Evolutionary conservation across 2,888 invertebrate species (phyloP), one percentile per base, ranked within the genome.

Genomic region (Morpho achilles): DNA sequence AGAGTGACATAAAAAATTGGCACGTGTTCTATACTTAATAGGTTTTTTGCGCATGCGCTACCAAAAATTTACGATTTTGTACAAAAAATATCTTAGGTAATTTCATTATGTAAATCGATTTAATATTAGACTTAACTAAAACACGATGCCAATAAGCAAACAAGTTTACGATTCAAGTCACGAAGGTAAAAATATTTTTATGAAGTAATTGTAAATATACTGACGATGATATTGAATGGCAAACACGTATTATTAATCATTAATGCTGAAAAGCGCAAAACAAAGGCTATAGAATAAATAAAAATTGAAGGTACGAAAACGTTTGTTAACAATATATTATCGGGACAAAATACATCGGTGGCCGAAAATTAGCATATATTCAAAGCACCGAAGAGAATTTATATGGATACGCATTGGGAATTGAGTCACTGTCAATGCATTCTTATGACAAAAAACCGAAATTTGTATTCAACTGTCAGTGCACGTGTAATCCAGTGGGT

Each of bases 401-500:
- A 84, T 80, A 71, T 69, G 74, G 68, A 68, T 73, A 76, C 79
- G 78, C 77, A 77, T 75, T 70, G 60, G 65, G 82, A 83, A 83
- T 82, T 71, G 75, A 84, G 73, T 80, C 84, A 77, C 74, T 64
- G 67, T 73, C 76, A 78, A 77, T 87, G 85, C 84, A 84, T 82
- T 82, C 74, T 77, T 76, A 67, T 67, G 74, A 73, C 64, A 67
- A 55, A 45, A 54, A 55, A 61, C 63, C 63, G 59, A 62, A 75
- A 76, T 87, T 85, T 77, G 86, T 87, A 87, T 87, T 84, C 87
- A 75, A 68, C 73, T 76, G 76, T 75, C 77, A 75, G 72, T 80
- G 79, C 82, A 81, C 68, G 70, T 71, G 73, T 87, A 85, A 88
- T 86, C 75, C 75, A 72, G 82, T 87, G 87, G 87, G 87, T 82